Evolutionary conservation across 1,140 invertebrate species (phyloP).

Genomic region (Scaptomyza pallida): DNA sequence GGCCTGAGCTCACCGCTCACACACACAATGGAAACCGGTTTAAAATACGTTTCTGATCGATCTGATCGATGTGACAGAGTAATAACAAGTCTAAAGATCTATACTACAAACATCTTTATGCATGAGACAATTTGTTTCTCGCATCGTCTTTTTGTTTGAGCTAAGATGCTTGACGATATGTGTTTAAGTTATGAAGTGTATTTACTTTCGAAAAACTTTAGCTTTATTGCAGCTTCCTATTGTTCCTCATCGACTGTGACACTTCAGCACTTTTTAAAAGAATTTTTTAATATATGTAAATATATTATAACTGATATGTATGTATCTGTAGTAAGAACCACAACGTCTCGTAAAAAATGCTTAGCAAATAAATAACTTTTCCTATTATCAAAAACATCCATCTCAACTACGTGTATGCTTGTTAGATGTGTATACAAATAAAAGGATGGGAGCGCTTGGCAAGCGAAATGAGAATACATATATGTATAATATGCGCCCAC

Average conservation of each 20-base stretch:
- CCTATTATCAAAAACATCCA: slow-evolving; percentile 75
- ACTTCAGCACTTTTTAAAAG: too few species aligned
- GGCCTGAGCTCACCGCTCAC: slow-evolving; percentile 21
- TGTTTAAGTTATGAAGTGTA: neutral
- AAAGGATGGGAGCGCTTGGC: slow-evolving; percentile 33
- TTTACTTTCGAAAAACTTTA: neutral
- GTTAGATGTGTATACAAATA: slow-evolving; percentile 14
- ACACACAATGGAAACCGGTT: slow-evolving; percentile 51
- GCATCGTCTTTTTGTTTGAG: slow-evolving; percentile 25
- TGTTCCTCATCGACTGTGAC: too few species aligned
- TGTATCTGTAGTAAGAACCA: neutral
- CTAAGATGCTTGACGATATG: neutral
- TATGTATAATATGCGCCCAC: slow-evolving; percentile 60
- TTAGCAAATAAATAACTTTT: slow-evolving; percentile 66
- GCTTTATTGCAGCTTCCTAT: too few species aligned
- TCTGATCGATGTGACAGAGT: neutral
- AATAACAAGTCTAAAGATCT: slow-evolving; percentile 20
- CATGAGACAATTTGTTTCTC: slow-evolving; percentile 15
- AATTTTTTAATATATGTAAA: too few species aligned
- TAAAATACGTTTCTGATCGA: slow-evolving; percentile 57
- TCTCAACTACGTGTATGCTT: slow-evolving; percentile 50
- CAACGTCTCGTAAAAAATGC: slow-evolving; percentile 53
- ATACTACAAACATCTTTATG: slow-evolving; percentile 10
- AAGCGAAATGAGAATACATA: slow-evolving; percentile 56
- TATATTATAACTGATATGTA: too few species aligned